phyloP scores from a whole-genome alignment of 1,140 invertebrate genomes.

The Vollenhovia emeryi region DNA sequence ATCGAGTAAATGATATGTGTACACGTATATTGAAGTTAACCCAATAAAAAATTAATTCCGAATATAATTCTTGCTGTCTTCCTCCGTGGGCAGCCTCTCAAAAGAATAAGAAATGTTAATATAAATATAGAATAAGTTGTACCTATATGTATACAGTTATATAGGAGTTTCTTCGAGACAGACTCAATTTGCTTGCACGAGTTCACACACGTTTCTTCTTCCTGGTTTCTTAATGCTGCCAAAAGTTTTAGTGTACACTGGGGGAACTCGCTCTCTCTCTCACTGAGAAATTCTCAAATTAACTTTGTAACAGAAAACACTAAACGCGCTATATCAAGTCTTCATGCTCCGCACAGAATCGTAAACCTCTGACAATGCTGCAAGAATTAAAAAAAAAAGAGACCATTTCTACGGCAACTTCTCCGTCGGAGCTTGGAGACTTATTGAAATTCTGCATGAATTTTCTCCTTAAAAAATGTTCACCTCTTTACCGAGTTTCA shows the following conservation, averaged over 20 bases:
- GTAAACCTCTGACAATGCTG: slow-evolving; percentile 21
- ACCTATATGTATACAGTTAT: not conserved
- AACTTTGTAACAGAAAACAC: slow-evolving; percentile 43
- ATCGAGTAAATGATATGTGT: not conserved
- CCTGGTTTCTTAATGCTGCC: slow-evolving; percentile 10
- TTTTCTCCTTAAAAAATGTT: not conserved
- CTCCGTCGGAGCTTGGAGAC: not conserved
- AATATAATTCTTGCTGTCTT: not conserved
- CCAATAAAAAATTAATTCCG: not conserved
- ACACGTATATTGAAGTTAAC: not conserved
- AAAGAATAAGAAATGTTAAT: slow-evolving; percentile 13
- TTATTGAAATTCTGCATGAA: not conserved
- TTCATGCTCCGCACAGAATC: not conserved
- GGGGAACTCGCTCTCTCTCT: slow-evolving; percentile 3
- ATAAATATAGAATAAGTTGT: not conserved
- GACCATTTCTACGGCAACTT: not conserved
- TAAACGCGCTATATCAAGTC: slow-evolving; percentile 30
- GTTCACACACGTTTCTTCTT: slow-evolving; percentile 17
- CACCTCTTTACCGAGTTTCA: not conserved
- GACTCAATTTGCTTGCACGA: slow-evolving; percentile 1
- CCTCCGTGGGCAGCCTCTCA: not conserved
- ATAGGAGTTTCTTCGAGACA: not conserved
- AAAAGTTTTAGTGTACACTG: slow-evolving; percentile 39
- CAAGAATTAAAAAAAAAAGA: not conserved
- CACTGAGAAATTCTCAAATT: slow-evolving; percentile 23